Conservation (phyloP, 2,888 invertebrate genomes). For the Aporophyla lueneburgensis region DNA sequence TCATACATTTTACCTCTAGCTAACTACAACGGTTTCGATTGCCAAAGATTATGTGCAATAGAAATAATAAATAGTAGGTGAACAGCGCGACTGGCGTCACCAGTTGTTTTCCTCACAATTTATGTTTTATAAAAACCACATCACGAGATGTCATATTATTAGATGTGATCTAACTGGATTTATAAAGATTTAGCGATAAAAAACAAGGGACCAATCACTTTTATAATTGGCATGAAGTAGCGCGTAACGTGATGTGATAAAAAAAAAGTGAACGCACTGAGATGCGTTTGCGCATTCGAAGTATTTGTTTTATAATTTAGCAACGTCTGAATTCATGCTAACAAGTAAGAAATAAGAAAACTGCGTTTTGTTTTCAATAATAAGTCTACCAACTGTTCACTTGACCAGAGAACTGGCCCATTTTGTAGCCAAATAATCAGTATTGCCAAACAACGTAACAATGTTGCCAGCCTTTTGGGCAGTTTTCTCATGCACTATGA, state of each 20-base stretch:
- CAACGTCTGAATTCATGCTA: neutral
- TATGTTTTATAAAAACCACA: constrained; percentile 32
- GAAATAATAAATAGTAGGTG: constrained; percentile 28
- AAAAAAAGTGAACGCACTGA: constrained; percentile 16
- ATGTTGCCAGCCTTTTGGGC: too few species aligned
- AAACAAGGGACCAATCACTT: constrained; percentile 16
- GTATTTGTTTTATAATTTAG: neutral
- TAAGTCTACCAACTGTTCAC: too few species aligned
- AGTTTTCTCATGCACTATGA: too few species aligned
- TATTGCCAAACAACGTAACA: too few species aligned
- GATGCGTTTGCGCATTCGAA: constrained; percentile 13
- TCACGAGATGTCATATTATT: constrained; percentile 50
- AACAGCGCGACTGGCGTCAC: constrained; percentile 28
- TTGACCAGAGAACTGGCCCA: too few species aligned
- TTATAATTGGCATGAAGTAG: constrained; percentile 6
- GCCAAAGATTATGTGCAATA: constrained; percentile 52
- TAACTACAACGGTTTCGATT: constrained; percentile 39
- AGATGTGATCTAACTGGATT: constrained; percentile 37
- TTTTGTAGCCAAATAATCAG: too few species aligned
- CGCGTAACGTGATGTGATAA: neutral
- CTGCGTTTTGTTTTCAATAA: neutral
- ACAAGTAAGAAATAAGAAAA: neutral
- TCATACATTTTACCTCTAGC: constrained; percentile 19
- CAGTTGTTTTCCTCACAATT: constrained; percentile 34
- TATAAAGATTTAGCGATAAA: constrained; percentile 13